phyloP scores from a whole-genome alignment of 1,140 invertebrate species.

The Euura lappo region DNA sequence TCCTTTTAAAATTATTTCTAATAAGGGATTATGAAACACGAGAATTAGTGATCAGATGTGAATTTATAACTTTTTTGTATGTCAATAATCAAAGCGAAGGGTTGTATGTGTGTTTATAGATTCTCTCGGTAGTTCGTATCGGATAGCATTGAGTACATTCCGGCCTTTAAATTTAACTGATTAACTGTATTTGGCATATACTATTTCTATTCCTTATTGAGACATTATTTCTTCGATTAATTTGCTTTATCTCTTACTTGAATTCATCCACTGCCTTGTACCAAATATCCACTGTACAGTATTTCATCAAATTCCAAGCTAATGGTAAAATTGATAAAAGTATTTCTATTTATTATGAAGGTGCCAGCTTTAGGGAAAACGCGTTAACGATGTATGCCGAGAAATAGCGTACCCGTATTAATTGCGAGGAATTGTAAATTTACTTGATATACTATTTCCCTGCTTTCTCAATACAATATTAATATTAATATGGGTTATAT shows the following conservation, averaged over 20 bases:
- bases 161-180: slow-evolving; percentile 12
- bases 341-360: slow-evolving; percentile 14
- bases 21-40: background rate
- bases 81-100: background rate
- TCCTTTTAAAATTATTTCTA: background rate
- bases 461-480: background rate
- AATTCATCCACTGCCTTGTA: slow-evolving; percentile 33
- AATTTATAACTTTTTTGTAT: background rate
- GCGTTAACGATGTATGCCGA: background rate
- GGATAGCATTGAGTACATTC: slow-evolving; percentile 11
- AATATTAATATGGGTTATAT: background rate
- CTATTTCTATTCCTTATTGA: slow-evolving; percentile 6
- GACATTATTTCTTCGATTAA: background rate
- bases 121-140: background rate
- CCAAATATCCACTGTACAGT: slow-evolving; percentile 26
- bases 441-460: background rate
- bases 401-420: background rate
- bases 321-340: slow-evolving; percentile 13
- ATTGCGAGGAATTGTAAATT: background rate
- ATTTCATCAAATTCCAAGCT: slow-evolving; percentile 24
- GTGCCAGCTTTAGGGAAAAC: background rate
- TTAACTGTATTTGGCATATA: slow-evolving; percentile 11
- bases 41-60: background rate
- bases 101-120: background rate
- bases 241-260: background rate